Conservation (phyloP, 2,113 vertebrate genomes). For the Sakesphorus luctuosus region DNA sequence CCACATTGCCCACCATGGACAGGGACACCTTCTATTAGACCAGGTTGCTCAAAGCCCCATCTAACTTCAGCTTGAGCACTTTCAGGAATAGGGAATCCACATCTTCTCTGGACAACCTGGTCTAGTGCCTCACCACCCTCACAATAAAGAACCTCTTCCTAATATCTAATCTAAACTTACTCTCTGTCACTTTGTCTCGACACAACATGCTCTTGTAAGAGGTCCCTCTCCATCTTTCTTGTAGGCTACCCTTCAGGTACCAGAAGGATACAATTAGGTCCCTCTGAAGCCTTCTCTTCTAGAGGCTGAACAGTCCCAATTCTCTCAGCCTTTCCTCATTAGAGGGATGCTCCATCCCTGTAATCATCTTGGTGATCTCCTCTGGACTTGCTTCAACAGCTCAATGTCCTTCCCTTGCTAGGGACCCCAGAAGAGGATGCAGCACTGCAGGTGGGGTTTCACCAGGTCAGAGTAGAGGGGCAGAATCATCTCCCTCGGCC, state of each 20-base stretch:
- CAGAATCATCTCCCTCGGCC: too few species aligned
- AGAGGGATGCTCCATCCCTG: not conserved
- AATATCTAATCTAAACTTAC: not conserved
- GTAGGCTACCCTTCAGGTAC: not conserved
- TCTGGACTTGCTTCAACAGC: not conserved
- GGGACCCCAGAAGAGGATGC: not conserved
- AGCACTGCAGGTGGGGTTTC: not conserved
- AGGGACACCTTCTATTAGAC: not conserved
- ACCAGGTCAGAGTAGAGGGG: not conserved
- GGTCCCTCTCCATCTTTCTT: not conserved
- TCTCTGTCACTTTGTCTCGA: not conserved
- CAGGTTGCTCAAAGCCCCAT: not conserved
- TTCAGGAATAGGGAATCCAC: not conserved
- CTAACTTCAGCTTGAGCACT: not conserved
- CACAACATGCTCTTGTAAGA: not conserved
- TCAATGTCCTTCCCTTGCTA: too few species aligned
- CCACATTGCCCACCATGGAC: rapidly evolving
- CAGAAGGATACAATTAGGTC: not conserved
- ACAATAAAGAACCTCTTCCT: not conserved
- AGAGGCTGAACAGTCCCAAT: not conserved
- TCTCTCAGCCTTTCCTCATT: not conserved
- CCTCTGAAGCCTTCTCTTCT: not conserved
- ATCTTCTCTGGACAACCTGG: too few species aligned
- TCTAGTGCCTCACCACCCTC: not conserved
- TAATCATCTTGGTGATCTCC: not conserved